Evolutionary conservation across 1,140 invertebrate genomes (phyloP).

Genomic region (Hestina assimilis): DNA sequence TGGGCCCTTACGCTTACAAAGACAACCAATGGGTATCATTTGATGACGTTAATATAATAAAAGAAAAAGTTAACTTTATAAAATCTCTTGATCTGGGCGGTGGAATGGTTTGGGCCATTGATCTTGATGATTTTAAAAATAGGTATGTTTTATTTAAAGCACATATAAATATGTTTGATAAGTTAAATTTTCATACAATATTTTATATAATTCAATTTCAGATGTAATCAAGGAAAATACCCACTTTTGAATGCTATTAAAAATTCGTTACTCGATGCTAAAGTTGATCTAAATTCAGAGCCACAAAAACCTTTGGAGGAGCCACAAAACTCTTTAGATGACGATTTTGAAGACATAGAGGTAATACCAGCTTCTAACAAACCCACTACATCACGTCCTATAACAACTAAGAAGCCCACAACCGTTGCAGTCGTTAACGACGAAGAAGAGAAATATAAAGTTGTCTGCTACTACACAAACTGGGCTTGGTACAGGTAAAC

Average conservation of each 20-base stretch:
- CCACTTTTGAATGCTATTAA: conserved; percentile 86
- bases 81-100: conserved; percentile 88
- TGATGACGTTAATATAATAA: conserved; percentile 89
- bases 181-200: neutral
- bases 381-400: neutral
- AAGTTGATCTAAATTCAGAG: conserved; percentile 34
- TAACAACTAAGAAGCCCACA: conserved; percentile 25
- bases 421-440: conserved; percentile 32
- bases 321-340: conserved; percentile 45
- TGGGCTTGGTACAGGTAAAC: conserved; percentile 91
- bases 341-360: conserved; percentile 66
- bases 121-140: conserved; percentile 91
- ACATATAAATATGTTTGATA: neutral
- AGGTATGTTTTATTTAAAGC: conserved; percentile 45
- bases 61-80: conserved; percentile 87
- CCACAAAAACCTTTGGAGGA: conserved; percentile 35
- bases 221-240: conserved; percentile 86
- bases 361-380: conserved; percentile 43
- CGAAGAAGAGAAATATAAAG: conserved; percentile 78
- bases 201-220: conserved; percentile 32
- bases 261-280: conserved; percentile 79
- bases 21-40: conserved; percentile 94
- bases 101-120: conserved; percentile 94
- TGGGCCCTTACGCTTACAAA: conserved; percentile 92
- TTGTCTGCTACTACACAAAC: conserved; percentile 96